Percentiles rank a stretch among this genome's conserved stretches.
Evolutionary conservation across 2,113 vertebrate species (phyloP).

Genomic region (Numenius arquata): DNA sequence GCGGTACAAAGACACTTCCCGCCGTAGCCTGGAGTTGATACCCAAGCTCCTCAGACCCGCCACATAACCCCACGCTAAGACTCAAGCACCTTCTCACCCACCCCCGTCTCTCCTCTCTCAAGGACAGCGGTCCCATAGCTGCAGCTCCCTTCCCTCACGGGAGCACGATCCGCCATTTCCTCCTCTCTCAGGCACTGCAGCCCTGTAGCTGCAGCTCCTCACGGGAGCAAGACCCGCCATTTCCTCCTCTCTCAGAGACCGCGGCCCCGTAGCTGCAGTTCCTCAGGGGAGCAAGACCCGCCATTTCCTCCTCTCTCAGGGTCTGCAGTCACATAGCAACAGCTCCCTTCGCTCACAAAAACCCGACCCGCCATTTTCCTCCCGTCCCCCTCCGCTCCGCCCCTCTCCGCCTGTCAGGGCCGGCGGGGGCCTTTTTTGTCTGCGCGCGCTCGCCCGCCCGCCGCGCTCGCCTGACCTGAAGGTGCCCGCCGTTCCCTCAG

Average conservation of each 20-base stretch:
- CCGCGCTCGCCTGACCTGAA: neutral
- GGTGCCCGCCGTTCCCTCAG: accelerated
- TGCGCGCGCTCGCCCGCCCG: no score
- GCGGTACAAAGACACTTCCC: neutral
- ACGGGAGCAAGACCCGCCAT: no score
- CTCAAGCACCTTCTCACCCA: accelerated
- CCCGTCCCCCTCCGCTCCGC: neutral
- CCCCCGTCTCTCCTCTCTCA: no score
- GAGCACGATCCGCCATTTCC: no score
- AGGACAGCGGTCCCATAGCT: no score
- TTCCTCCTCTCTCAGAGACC: neutral
- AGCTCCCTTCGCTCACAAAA: neutral
- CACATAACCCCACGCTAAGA: accelerated
- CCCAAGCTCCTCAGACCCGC: neutral
- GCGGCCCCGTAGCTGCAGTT: accelerated
- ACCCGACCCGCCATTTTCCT: neutral
- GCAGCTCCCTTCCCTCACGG: no score
- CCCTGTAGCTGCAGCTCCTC: no score
- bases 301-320: neutral
- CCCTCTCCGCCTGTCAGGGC: no score
- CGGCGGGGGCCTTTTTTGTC: neutral
- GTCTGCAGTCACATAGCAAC: neutral
- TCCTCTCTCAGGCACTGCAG: no score
- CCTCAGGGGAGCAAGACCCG: accelerated
- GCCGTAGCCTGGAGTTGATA: neutral